Evolutionary conservation across 2,113 vertebrate genomes (phyloP).

Genomic region (Macrotis lagotis): DNA sequence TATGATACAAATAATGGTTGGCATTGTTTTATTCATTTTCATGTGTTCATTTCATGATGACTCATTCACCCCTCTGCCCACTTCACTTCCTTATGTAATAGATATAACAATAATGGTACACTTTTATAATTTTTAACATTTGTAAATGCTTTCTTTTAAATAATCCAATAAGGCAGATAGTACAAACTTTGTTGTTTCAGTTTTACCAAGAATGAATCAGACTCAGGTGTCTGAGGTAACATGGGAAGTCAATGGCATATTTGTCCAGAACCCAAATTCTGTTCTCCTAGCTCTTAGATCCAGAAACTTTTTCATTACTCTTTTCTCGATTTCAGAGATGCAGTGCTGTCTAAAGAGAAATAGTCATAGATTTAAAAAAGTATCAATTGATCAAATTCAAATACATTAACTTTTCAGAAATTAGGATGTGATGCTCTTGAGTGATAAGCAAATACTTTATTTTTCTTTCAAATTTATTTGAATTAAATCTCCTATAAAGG

Average conservation of each 20-base stretch:
- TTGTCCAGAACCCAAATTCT: not conserved
- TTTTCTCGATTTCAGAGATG: not conserved
- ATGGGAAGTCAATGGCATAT: not conserved
- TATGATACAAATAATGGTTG: not conserved
- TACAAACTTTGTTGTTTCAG: not conserved
- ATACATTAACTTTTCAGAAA: not conserved
- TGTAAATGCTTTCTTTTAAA: not conserved
- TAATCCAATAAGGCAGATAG: not conserved
- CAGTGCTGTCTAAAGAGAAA: not conserved
- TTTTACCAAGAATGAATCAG: not conserved
- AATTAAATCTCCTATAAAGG: not conserved
- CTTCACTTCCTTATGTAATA: not conserved
- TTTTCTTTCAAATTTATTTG: constrained; percentile 31
- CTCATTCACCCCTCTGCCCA: not conserved
- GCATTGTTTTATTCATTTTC: not conserved
- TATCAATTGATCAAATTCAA: not conserved
- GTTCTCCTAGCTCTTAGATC: not conserved
- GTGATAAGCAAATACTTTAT: not conserved
- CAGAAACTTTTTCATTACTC: not conserved
- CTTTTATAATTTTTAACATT: not conserved
- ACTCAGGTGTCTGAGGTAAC: not conserved
- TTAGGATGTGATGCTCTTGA: not conserved
- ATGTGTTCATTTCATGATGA: not conserved
- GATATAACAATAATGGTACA: not conserved
- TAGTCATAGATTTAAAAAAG: not conserved